A percentile compares a stretch with the other conserved stretches of the same genome.
Conservation (phyloP, 2,113 vertebrate species). For the Kryptolebias marmoratus region DNA sequence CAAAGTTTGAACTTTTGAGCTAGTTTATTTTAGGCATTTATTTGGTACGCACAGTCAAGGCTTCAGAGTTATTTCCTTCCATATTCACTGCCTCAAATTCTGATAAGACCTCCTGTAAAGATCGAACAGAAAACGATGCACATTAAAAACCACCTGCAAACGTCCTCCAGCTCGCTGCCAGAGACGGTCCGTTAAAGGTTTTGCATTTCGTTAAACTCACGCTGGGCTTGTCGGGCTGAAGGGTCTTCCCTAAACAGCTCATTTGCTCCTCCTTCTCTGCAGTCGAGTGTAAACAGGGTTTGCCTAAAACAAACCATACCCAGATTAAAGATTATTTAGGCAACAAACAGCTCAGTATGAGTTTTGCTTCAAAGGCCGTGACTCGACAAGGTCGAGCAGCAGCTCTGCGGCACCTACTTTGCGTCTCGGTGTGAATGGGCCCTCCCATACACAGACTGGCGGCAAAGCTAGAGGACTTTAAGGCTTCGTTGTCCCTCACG, state of each 20-base stretch:
- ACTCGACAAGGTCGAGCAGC: not conserved
- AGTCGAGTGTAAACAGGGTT: conserved; percentile 62
- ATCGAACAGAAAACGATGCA: not conserved
- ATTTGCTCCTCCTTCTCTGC: conserved; percentile 68
- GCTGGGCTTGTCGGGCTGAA: conserved; percentile 71
- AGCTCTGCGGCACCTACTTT: conserved; percentile 60
- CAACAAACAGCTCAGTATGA: not conserved
- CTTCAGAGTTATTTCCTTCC: conserved; percentile 77
- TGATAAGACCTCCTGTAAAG: conserved; percentile 84
- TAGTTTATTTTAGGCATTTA: conserved; percentile 5
- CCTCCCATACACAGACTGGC: conserved; percentile 76
- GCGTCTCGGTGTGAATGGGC: conserved; percentile 68
- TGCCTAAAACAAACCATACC: conserved; percentile 50
- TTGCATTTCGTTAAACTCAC: conserved; percentile 50
- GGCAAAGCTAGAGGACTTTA: conserved; percentile 80
- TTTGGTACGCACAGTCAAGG: conserved; percentile 78
- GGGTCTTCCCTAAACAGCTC: conserved; percentile 69
- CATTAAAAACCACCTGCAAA: not conserved
- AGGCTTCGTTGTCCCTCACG: conserved; percentile 88
- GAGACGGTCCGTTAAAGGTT: too few relatives aligned
- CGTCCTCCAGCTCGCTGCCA: not conserved
- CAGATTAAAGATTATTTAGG: not conserved
- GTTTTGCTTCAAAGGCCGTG: not conserved
- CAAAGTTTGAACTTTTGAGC: not conserved
- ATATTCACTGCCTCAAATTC: conserved; percentile 88